Base-by-base conservation (phyloP, 2,113 vertebrate species). In the Apus apus region DNA sequence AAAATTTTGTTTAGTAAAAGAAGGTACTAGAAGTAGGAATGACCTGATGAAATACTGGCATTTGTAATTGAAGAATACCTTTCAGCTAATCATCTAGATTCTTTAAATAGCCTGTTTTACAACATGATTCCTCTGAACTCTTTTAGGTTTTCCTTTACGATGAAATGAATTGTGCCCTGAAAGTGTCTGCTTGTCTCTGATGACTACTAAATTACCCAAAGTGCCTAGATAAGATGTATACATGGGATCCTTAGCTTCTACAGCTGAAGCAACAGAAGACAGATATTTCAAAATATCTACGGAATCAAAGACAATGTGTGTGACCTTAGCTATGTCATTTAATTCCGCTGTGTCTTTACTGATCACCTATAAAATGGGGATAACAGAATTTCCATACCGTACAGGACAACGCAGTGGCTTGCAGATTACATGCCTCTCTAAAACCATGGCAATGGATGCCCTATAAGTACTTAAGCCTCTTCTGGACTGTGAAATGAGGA, bases 41-140 rank as follows among this genome's bases (percentile, higher is more conserved):
- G n/a, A 83, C 57, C 36, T 68, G 29, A 70, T 40, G 23, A 94
- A 95, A 89, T 75, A 82, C 7, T 57, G 57, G 12, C 38, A 94
- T 50, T 88, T 90, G 36, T 90, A 95, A 70, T 13, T 54, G 67
- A 90, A 70, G 30, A 87, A 90, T 62, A 92, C 5, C 36, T 88
- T 83, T 80, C 75, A 95, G 79, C 36, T 88, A 90, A 96, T 88
- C 54, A 88, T 50, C 43, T n/a, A 58, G 45, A 92, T 83, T 74
- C 51, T 92, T 94, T 70, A 80, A 94, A 56, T 20, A 70, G 51
- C 20, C 2, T 74, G 11, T 88, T 88, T 88, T 70, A 84, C 30
- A 80, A 54, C 0, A 3, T 80, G 36, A 80, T 88, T 93, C 27
- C 83, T 66, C 25, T 83, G 58, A 95, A 80, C 4, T 80, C n/a